Base-by-base conservation (phyloP, 2,113 vertebrate genomes). In the Gorsachius goisagi region DNA sequence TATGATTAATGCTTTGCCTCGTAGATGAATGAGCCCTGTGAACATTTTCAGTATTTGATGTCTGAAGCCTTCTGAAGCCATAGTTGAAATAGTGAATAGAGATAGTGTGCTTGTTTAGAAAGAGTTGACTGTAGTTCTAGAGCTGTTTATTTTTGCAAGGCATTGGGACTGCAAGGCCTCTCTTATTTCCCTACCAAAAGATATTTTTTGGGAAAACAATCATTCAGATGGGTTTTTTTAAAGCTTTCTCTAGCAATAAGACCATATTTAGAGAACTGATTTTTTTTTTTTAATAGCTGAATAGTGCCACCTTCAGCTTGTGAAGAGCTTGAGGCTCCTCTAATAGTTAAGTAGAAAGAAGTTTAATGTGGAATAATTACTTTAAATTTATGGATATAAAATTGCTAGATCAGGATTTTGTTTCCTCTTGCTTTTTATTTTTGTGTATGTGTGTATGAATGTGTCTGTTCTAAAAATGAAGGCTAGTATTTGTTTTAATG, bases 1-100 rank as follows among this genome's bases (percentile, higher is more conserved):
- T 93, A 33, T 92, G 69, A 56, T 93, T 86, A n/a, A 1, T 96
- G 92, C 88, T 96, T 95, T 95, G 90, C 74, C 88, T 96, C 35
- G 35, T 92, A 95, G 92, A 93, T 95, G 80, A 91, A 68, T 93
- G 84, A 90, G 44, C 72, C 77, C 49, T 75, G 83, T 90, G 75
- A 60, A 84, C 68, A 27, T 92, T 90, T 67, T n/a, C 69, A 28
- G 19, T 75, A 22, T 68, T 92, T 92, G 83, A 37, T 95, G 47
- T 92, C 75, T 90, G 79, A 88, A 79, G 41, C 9, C 39, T 88
- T 73, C 50, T 77, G 83, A 88, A 85, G 72, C 35, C 6, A 2
- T 91, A 83, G 56, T 33, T 91, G 67, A 71, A 60, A 26, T 66
- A 35, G 52, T 71, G 53, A 58, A 63, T 86, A 80, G 84, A 63